phyloP scores from a whole-genome alignment of 2,113 vertebrate genomes.

The zebrafish (Danio rerio) region DNA sequence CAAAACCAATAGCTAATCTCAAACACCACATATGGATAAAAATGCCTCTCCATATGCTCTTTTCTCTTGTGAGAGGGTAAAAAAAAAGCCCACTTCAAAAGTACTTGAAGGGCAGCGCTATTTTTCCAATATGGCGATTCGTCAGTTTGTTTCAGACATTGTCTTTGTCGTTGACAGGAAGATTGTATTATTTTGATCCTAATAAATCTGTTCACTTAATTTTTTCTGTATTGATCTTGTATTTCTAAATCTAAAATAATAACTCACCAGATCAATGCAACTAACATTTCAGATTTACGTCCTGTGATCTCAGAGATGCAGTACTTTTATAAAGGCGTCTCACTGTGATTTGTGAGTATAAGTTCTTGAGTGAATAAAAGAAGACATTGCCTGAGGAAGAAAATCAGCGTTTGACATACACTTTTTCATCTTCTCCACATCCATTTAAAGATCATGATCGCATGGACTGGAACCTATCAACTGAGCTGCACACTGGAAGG shows the following conservation, averaged over 20 bases:
- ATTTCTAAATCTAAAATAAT: not conserved
- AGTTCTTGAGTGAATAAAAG: slow-evolving; percentile 55
- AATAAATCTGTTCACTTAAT: not conserved
- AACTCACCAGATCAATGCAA: not conserved
- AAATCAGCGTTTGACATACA: slow-evolving; percentile 60
- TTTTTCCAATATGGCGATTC: not conserved
- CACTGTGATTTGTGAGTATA: slow-evolving; percentile 61
- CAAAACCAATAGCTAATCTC: slow-evolving; percentile 35
- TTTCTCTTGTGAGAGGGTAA: slow-evolving; percentile 12
- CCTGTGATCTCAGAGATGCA: slow-evolving; percentile 1
- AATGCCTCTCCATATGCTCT: slow-evolving; percentile 46
- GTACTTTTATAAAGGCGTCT: slow-evolving; percentile 54
- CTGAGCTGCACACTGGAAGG: slow-evolving; percentile 62
- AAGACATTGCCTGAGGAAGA: slow-evolving; percentile 25
- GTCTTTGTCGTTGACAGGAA: not conserved
- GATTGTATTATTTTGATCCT: not conserved
- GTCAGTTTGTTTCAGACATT: not conserved
- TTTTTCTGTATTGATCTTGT: slow-evolving; percentile 2
- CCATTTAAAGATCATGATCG: slow-evolving; percentile 72
- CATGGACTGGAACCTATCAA: slow-evolving; percentile 64
- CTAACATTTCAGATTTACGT: not conserved
- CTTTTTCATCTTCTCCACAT: slow-evolving; percentile 68
- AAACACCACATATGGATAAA: slow-evolving; percentile 47
- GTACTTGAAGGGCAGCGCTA: not conserved
- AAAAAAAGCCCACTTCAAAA: slow-evolving; percentile 1